Conservation (phyloP, 2,888 invertebrate species). For the Leptopilina drosophilae region DNA sequence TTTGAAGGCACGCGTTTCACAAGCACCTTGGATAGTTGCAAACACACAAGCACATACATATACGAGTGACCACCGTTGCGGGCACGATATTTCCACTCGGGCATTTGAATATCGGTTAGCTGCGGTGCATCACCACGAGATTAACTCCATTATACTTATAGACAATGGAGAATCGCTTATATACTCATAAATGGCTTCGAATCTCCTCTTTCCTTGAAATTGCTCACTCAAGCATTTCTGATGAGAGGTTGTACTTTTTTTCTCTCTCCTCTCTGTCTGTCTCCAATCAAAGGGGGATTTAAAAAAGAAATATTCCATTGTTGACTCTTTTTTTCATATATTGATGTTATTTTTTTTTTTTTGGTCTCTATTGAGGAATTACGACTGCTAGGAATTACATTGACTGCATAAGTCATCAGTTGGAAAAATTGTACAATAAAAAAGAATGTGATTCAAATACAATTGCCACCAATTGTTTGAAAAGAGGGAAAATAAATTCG, state of each 20-base stretch:
- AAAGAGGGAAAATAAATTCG: background rate
- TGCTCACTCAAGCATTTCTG: conserved; percentile 24
- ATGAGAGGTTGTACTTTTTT: conserved; percentile 1
- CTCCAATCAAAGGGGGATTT: background rate
- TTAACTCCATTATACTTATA: conserved; percentile 76
- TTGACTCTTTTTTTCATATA: too few species aligned
- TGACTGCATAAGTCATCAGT: background rate
- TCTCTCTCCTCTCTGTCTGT: background rate
- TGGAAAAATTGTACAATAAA: background rate
- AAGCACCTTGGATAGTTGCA: background rate
- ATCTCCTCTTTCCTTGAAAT: conserved; percentile 56
- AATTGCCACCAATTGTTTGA: background rate
- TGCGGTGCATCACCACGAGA: conserved; percentile 75
- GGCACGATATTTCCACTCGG: conserved; percentile 63
- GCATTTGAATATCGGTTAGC: conserved; percentile 73
- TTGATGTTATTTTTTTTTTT: too few species aligned
- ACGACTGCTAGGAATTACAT: too few species aligned
- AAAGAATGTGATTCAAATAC: background rate
- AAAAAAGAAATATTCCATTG: background rate
- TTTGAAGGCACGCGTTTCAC: conserved; percentile 10
- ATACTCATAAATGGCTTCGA: conserved; percentile 74
- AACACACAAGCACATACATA: background rate
- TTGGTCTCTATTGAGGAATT: too few species aligned
- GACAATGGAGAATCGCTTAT: conserved; percentile 76
- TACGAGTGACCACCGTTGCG: conserved; percentile 56